phyloP scores from a whole-genome alignment of 2,888 invertebrate species.

The Hermodice carunculata region DNA sequence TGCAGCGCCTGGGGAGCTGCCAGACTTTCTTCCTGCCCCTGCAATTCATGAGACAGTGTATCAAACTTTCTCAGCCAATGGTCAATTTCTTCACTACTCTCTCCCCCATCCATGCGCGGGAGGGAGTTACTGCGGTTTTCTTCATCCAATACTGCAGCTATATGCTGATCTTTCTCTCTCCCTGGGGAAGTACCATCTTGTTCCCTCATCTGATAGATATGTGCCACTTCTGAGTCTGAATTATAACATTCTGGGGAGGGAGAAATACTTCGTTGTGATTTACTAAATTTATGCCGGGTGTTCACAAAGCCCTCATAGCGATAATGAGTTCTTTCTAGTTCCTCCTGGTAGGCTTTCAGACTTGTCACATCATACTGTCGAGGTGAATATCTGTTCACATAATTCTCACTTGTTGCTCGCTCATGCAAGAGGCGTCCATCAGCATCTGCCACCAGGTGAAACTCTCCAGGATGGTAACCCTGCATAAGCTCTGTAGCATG shows the following conservation, averaged over 20 bases:
- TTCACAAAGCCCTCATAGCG: conserved; percentile 7
- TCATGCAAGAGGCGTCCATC: conserved; percentile 7
- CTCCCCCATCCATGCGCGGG: conserved; percentile 57
- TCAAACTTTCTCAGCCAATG: conserved; percentile 67
- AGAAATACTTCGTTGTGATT: conserved; percentile 14
- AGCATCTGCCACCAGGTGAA: conserved; percentile 40
- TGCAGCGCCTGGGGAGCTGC: too few relatives aligned
- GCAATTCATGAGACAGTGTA: conserved; percentile 71
- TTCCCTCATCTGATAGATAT: conserved; percentile 8
- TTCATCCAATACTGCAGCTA: conserved; percentile 12
- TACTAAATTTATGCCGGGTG: conserved; percentile 8
- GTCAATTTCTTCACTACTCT: conserved; percentile 54
- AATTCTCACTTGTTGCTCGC: neutral
- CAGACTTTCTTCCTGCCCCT: conserved; percentile 37
- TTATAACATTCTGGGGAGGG: conserved; percentile 76
- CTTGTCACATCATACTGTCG: conserved; percentile 22
- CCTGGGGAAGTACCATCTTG: conserved; percentile 9
- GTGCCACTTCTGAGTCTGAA: conserved; percentile 87
- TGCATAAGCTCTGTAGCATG: neutral
- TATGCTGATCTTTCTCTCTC: neutral
- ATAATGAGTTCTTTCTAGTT: conserved; percentile 35
- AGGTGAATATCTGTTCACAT: neutral
- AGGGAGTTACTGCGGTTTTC: conserved; percentile 67
- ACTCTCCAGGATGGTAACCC: conserved; percentile 27
- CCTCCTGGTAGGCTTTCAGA: conserved; percentile 36